Base-by-base conservation (phyloP, 2,888 invertebrate species). In the Pseudococcus jackbeardsleyi region DNA sequence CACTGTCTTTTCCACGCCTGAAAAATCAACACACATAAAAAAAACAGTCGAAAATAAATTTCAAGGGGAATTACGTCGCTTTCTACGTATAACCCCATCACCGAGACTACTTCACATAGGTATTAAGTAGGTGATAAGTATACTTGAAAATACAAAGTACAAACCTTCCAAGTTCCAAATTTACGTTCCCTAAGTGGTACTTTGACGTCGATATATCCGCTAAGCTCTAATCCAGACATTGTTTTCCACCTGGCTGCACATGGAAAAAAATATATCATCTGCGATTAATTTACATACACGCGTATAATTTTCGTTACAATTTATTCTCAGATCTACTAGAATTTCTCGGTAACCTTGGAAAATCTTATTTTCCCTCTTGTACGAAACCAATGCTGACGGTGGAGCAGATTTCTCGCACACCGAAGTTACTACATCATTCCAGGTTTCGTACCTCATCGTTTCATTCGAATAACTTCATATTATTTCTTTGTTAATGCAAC, bases 1-100 rank as follows among this genome's bases (percentile, higher is more conserved):
- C 94, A 94, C 91, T 94, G 94, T 91, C 93, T 93, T 91, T 93
- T 94, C 94, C 94, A 94, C 89, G 94, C 93, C 94, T 94, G 91
- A 59, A 59, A 46, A 46, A 46, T 46, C 12, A 46, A 11, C 1
- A 46, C 6, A 2, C 8, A 46, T 46, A 46, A 46, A 11, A 46
- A 8, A 1, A 0, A 46, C 1, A 0, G 12, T 46, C 4, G 5
- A 33, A 33, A 33, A 33, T 33, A 33, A 33, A 33, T 2, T 2
- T 1, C 1, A 33, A 33, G 1, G 26, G 26, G 3, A 33, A 33
- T 33, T 33, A 33, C 26, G 26, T 33, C 26, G 26, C 26, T 33
- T 33, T 33, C 26, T 33, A 33, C 26, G 26, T 33, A 33, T 2
- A 33, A 33, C 26, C 26, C 26, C 26, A 33, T 33, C 3, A 33